Evolutionary conservation across 2,888 invertebrate species (phyloP), one percentile per base, ranked within the genome.

Genomic region (Ormyrus labotus): DNA sequence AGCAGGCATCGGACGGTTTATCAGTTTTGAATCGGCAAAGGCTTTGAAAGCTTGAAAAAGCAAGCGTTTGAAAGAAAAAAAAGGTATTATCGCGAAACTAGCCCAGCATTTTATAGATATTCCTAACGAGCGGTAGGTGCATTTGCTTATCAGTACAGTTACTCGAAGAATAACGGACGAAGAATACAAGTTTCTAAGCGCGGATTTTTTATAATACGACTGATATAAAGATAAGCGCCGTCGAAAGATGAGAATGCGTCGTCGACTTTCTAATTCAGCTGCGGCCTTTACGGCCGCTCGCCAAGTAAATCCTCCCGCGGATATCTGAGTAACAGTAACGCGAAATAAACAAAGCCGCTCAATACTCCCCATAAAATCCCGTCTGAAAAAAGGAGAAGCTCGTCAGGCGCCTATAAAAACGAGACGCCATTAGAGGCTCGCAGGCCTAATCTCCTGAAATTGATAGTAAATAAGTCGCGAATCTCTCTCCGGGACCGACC

Each of bases 391-490:
- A 34, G 34, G 34, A 34, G 34, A 34, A 34, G 34, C 34, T 34
- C 57, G 47, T 11, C 9, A 13, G 11, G 70, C 45, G 34, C 34
- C 34, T 34, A 34, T 34, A 34, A 34, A 34, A 71, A 61, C 71
- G 53, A 57, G 64, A 34, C 73, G 45, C 55, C 73, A 50, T 65
- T 57, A 50, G 11, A 50, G n/a, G 51, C 65, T 48, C 64, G 19
- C 50, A n/a, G 50, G 48, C 34, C 68, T 69, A 76, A 76, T 77
- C 77, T 77, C 65, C 53, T 65, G 70, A 58, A 65, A 77, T 71
- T 77, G 77, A 71, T 77, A 77, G 65, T 77, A 77, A 77, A 77
- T 64, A 77, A 63, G 58, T 48, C 80, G 67, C 72, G 68, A 78
- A 72, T 63, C 67, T 78, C 57, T 58, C 9, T 19, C 50, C 7